Conservation (phyloP, 2,888 invertebrate genomes). For the Tiphia femorata region DNA sequence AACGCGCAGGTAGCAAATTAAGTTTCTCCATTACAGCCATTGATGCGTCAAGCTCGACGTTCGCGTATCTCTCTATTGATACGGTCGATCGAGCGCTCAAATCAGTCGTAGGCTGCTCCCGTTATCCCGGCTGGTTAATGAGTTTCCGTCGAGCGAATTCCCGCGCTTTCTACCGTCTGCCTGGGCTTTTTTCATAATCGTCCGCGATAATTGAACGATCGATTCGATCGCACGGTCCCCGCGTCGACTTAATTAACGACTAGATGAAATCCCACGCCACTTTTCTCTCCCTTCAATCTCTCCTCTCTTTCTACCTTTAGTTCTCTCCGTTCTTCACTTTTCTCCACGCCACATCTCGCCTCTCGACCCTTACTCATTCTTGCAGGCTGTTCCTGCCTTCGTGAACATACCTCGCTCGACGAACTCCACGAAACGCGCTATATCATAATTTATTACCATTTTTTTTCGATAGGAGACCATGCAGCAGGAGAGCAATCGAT, state of each 20-base stretch:
- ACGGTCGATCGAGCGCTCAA: too few relatives aligned
- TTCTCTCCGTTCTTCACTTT: too few relatives aligned
- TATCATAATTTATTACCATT: too few relatives aligned
- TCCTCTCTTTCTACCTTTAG: not conserved
- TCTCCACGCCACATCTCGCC: not conserved
- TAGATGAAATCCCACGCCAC: slow-evolving; percentile 13
- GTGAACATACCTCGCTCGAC: not conserved
- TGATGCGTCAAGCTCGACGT: too few relatives aligned
- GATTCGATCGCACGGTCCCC: slow-evolving; percentile 12
- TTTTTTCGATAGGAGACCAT: slow-evolving; percentile 51
- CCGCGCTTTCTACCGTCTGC: slow-evolving; percentile 18
- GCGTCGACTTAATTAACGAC: slow-evolving; percentile 13
- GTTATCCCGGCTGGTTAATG: slow-evolving; percentile 4
- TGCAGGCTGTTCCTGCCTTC: not conserved
- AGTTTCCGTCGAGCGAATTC: not conserved
- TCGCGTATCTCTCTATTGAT: too few relatives aligned
- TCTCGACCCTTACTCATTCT: not conserved
- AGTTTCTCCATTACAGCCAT: too few relatives aligned
- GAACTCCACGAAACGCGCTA: too few relatives aligned
- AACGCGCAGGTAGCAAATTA: too few relatives aligned
- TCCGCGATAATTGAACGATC: slow-evolving; percentile 7
- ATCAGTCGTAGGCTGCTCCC: too few relatives aligned
- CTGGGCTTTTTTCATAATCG: slow-evolving; percentile 3
- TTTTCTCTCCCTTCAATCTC: not conserved
- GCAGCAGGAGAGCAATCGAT: slow-evolving; percentile 49